phyloP scores from a whole-genome alignment of 2,113 vertebrate genomes.

The Pavo muticus region DNA sequence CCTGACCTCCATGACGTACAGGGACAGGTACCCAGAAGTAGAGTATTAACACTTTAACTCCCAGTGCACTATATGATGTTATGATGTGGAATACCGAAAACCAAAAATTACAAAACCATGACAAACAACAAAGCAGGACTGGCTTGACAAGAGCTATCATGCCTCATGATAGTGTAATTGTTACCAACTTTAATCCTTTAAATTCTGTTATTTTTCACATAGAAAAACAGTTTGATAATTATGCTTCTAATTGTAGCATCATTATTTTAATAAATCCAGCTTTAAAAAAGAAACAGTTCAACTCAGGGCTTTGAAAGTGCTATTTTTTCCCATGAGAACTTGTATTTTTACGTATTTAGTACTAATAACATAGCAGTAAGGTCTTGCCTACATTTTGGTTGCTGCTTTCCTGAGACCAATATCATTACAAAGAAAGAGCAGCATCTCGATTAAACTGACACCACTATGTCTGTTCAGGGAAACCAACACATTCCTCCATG shows the following conservation, averaged over 20 bases:
- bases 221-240: not conserved
- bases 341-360: not conserved
- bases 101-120: too few relatives aligned
- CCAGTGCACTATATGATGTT: too few relatives aligned
- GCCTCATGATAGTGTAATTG: not conserved
- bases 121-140: not conserved
- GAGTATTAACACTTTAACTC: too few relatives aligned
- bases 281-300: not conserved
- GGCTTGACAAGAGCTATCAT: not conserved
- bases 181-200: not conserved
- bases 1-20: too few relatives aligned
- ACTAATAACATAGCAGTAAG: not conserved
- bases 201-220: not conserved
- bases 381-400: not conserved
- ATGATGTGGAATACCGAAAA: too few relatives aligned
- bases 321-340: not conserved
- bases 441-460: accelerated
- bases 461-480: not conserved
- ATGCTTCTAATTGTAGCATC: not conserved
- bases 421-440: accelerated
- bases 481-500: not conserved
- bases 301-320: not conserved
- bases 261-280: conserved; percentile 20
- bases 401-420: not conserved
- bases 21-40: too few relatives aligned